phyloP scores from a whole-genome alignment of 2,888 invertebrate genomes.

The Therioaphis trifolii region DNA sequence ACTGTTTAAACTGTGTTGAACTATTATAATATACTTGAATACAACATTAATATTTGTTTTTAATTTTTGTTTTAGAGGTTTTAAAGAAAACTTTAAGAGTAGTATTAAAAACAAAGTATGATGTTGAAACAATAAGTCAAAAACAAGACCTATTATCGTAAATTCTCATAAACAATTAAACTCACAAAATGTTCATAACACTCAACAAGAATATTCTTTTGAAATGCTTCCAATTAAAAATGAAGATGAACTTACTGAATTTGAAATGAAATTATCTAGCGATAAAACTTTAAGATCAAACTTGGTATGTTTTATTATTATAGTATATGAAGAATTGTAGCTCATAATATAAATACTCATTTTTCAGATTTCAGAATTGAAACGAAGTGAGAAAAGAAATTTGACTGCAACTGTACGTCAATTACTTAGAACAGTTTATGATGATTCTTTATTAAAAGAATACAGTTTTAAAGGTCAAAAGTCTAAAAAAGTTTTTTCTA shows the following conservation, averaged over 20 bases:
- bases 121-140: background rate
- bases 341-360: background rate
- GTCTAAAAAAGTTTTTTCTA: slow-evolving; percentile 5
- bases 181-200: background rate
- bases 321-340: background rate
- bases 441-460: background rate
- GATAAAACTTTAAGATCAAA: background rate
- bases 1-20: no score
- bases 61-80: background rate
- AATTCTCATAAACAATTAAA: slow-evolving; percentile 4
- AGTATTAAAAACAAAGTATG: slow-evolving; percentile 13
- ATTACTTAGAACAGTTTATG: background rate
- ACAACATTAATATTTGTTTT: background rate
- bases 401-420: background rate
- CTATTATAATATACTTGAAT: background rate
- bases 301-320: background rate
- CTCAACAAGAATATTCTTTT: background rate
- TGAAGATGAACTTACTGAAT: background rate
- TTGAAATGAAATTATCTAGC: background rate
- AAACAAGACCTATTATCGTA: background rate
- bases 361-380: slow-evolving; percentile 2
- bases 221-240: background rate
- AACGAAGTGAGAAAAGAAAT: background rate
- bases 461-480: background rate
- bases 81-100: slow-evolving; percentile 21